These are phyloP conservation scores for Turritopsis dohrnii DNA, from an alignment of 30 jellyfish, hydroid and myxozoan species.

Conservation along the genomic window DNA sequence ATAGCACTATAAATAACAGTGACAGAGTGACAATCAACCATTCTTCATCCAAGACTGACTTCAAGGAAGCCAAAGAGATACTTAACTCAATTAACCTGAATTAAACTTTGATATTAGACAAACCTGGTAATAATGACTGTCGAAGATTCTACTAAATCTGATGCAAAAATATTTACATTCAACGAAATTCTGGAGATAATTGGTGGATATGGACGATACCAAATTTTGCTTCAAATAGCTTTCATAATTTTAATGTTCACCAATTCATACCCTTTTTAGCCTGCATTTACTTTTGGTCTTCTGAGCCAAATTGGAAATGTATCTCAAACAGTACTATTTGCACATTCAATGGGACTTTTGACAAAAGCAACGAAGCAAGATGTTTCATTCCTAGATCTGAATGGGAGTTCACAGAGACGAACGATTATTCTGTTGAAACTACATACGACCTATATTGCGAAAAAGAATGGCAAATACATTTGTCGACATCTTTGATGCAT, in stretches of 20 bases:
- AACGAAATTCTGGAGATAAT: neutral
- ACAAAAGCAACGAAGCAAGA: constrained; percentile 14
- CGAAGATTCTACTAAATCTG: too few species aligned
- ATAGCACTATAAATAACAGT: too few species aligned
- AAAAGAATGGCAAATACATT: constrained; percentile 33
- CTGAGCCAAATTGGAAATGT: constrained; percentile 3
- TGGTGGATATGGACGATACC: neutral
- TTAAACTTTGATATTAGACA: too few species aligned
- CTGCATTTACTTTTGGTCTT: neutral
- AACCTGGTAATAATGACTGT: too few species aligned
- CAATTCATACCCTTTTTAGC: neutral
- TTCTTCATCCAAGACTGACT: too few species aligned
- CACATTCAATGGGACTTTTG: constrained; percentile 19
- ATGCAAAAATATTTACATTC: too few species aligned
- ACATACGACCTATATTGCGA: constrained; percentile 61
- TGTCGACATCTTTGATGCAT: constrained; percentile 47
- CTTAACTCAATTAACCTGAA: too few species aligned
- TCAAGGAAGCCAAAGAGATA: too few species aligned
- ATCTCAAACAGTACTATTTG: neutral
- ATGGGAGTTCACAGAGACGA: constrained; percentile 46
- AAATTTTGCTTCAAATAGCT: neutral
- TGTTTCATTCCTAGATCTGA: constrained; percentile 44
- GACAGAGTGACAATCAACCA: too few species aligned
- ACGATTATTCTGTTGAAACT: constrained; percentile 47
- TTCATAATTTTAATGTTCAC: neutral